phyloP scores from a whole-genome alignment of 2,113 vertebrate species.

The Phocoena sinus region DNA sequence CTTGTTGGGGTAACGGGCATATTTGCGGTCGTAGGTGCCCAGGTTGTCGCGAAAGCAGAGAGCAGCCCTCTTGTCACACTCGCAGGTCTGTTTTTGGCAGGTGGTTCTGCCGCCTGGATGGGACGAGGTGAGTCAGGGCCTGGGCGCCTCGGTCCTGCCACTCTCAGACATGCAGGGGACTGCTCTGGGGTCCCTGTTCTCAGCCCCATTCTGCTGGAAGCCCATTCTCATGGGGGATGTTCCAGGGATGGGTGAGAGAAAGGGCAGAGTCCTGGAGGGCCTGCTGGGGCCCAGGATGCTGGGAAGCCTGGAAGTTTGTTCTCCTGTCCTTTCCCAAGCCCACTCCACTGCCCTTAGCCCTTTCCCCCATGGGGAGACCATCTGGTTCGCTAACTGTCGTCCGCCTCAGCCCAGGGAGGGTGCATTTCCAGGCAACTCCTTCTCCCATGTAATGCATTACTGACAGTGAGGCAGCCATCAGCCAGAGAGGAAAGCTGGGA shows the following conservation, averaged over 20 bases:
- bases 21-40: not conserved
- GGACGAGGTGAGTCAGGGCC: not conserved
- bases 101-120: constrained; percentile 55
- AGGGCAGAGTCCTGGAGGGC: not conserved
- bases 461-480: fast-evolving
- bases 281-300: not conserved
- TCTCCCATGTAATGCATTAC: fast-evolving
- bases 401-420: not conserved
- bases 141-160: fast-evolving
- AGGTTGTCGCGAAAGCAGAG: constrained; percentile 67
- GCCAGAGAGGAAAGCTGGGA: not conserved
- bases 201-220: not conserved
- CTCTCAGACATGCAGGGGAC: fast-evolving
- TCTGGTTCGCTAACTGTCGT: not conserved
- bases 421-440: not conserved
- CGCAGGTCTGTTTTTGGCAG: constrained; percentile 46
- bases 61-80: constrained; percentile 18
- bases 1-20: constrained; percentile 33
- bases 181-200: not conserved
- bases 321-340: not conserved
- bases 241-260: not conserved
- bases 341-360: not conserved
- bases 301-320: not conserved
- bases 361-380: not conserved
- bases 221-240: not conserved